Conservation (phyloP, 2,888 invertebrate genomes). For the Sarcophaga subvicina region DNA sequence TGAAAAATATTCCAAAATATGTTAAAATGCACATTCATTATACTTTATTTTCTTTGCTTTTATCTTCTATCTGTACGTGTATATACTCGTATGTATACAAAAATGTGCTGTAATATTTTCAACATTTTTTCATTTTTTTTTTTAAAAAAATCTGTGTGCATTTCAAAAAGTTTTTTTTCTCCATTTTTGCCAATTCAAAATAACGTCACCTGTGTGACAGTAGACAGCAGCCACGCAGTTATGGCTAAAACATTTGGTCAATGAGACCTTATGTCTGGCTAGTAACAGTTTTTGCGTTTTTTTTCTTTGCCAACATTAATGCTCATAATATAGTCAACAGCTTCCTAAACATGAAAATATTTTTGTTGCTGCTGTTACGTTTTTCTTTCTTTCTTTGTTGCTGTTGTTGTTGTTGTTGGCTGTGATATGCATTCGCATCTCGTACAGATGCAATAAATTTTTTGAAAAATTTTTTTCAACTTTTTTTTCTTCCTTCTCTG, state of each 20-base stretch:
- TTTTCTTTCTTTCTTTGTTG: too few species aligned
- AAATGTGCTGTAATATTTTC: too few species aligned
- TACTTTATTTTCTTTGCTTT: too few species aligned
- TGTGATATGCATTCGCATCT: conserved; percentile 38
- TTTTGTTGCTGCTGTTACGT: neutral
- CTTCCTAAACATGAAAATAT: conserved; percentile 59
- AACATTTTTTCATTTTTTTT: too few species aligned
- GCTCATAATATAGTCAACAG: conserved; percentile 59
- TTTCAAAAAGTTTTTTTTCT: conserved; percentile 19
- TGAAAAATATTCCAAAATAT: too few species aligned
- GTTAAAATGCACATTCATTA: too few species aligned
- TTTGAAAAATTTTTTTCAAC: neutral
- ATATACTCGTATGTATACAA: too few species aligned
- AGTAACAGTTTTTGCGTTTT: conserved; percentile 44
- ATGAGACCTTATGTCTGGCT: conserved; percentile 55
- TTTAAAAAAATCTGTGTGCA: neutral
- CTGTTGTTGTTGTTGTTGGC: neutral
- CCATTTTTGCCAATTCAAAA: neutral
- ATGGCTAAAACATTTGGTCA: conserved; percentile 17
- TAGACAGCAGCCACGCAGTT: conserved; percentile 37
- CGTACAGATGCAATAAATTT: conserved; percentile 19
- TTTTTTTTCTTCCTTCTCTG: neutral
- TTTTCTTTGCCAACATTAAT: conserved; percentile 25
- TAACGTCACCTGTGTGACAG: conserved; percentile 54
- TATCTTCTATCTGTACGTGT: too few species aligned